Percentiles rank a stretch among this genome's conserved stretches.
These are phyloP conservation scores for Nephila pilipes DNA, from an alignment of 1,140 invertebrate species.

Conservation along the genomic window DNA sequence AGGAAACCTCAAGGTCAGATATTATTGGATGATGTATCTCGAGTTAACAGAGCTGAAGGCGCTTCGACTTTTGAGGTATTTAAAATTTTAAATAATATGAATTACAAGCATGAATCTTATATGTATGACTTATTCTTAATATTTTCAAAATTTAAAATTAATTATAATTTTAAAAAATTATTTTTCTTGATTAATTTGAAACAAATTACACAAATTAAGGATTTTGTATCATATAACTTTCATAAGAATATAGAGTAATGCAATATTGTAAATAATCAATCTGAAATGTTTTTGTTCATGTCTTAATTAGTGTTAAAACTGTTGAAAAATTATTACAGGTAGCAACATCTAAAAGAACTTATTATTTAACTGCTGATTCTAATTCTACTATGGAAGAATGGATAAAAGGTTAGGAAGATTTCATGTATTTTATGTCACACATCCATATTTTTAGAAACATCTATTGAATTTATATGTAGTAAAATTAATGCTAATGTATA, in stretches of 20 bases:
- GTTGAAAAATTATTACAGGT: conserved; percentile 44
- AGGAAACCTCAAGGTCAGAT: conserved; percentile 95
- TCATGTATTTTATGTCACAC: neutral
- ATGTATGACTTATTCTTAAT: no score
- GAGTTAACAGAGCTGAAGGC: conserved; percentile 93
- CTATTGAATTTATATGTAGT: neutral
- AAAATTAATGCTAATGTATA: neutral
- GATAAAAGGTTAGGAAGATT: conserved; percentile 83
- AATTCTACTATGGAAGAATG: conserved; percentile 96
- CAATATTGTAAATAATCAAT: no score
- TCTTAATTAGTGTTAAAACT: no score
- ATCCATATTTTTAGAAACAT: neutral
- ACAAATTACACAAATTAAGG: no score
- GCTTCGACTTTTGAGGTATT: conserved; percentile 90
- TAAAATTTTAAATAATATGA: neutral
- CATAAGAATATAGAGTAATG: no score
- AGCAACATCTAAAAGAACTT: conserved; percentile 83
- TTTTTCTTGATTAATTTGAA: no score
- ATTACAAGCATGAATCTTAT: no score
- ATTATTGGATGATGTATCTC: conserved; percentile 93
- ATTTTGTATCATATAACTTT: no score
- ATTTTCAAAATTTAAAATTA: no score
- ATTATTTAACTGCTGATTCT: conserved; percentile 96
- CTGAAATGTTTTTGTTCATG: no score
- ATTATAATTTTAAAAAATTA: no score